A percentile compares a stretch with the other conserved stretches of the same genome.
These are phyloP conservation scores for Catostylus mosaicus DNA, from an alignment of 30 jellyfish, hydroid and myxozoan genomes.

Conservation along the genomic window DNA sequence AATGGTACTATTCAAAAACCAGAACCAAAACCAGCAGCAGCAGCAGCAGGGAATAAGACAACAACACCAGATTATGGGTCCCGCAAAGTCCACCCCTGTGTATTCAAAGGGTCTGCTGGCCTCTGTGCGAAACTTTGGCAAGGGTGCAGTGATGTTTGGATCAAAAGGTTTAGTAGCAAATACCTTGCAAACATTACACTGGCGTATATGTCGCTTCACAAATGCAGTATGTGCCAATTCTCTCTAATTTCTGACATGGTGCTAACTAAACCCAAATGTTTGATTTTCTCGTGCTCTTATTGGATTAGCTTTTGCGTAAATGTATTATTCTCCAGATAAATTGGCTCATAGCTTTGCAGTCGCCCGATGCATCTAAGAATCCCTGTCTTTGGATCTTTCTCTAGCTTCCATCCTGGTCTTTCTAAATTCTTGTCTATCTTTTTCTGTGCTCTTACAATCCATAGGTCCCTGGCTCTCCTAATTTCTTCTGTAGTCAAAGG, in stretches of 20 bases:
- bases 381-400: constrained; percentile 38
- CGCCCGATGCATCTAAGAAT: constrained; percentile 37
- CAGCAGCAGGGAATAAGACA: no score
- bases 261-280: constrained; percentile 44
- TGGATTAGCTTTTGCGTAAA: constrained; percentile 38
- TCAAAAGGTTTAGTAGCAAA: constrained; percentile 51
- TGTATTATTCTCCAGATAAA: constrained; percentile 40
- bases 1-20: no score
- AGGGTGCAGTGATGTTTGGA: constrained; percentile 16
- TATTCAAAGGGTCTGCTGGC: constrained; percentile 36
- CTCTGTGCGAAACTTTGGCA: constrained; percentile 46
- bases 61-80: constrained; percentile 30
- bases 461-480: constrained; percentile 16
- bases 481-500: constrained; percentile 53
- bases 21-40: no score
- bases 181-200: constrained; percentile 60
- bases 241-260: constrained; percentile 66
- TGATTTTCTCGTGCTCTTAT: constrained; percentile 44
- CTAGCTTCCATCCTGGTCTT: constrained; percentile 54
- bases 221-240: constrained; percentile 29
- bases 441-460: constrained; percentile 43
- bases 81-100: constrained; percentile 54
- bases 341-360: constrained; percentile 50
- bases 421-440: constrained; percentile 4
- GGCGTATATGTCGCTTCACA: constrained; percentile 35